These are phyloP conservation scores for Oscheius onirici DNA, from an alignment of 2,888 invertebrate genomes.

Conservation along the genomic window DNA sequence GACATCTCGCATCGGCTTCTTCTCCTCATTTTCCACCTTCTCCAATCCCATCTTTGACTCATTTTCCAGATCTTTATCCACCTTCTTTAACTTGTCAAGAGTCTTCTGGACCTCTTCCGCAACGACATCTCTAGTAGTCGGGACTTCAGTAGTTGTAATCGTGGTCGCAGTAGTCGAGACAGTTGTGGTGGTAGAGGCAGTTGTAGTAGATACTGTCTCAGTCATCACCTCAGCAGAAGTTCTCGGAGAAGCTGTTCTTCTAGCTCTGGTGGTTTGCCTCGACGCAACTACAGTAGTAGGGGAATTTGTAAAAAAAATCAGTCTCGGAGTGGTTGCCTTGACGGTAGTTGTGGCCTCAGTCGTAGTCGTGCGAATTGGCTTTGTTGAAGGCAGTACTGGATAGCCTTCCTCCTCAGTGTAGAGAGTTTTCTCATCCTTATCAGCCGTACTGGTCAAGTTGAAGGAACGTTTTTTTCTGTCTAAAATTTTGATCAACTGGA, in stretches of 20 bases:
- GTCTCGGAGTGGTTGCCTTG: constrained; percentile 14
- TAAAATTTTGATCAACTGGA: neutral
- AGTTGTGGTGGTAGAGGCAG: constrained; percentile 10
- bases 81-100: constrained; percentile 29
- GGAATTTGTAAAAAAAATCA: constrained; percentile 32
- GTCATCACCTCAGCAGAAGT: constrained; percentile 10
- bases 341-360: constrained; percentile 21
- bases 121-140: constrained; percentile 28
- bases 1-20: constrained; percentile 7
- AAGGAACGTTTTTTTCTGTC: constrained; percentile 11
- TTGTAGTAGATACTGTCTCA: neutral
- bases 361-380: constrained; percentile 3
- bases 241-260: neutral
- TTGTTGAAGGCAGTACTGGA: constrained; percentile 27
- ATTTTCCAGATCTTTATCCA: constrained; percentile 19
- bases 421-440: constrained; percentile 10
- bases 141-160: constrained; percentile 5
- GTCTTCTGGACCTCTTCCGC: constrained; percentile 30
- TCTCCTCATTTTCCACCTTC: constrained; percentile 1
- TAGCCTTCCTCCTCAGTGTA: constrained; percentile 29
- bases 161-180: constrained; percentile 8
- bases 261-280: constrained; percentile 7
- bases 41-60: neutral
- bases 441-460: constrained; percentile 12
- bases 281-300: constrained; percentile 6